Evolutionary conservation across 2,113 vertebrate genomes (phyloP), one percentile per base, ranked within the genome.

Genomic region (Rhinogobius similis): DNA sequence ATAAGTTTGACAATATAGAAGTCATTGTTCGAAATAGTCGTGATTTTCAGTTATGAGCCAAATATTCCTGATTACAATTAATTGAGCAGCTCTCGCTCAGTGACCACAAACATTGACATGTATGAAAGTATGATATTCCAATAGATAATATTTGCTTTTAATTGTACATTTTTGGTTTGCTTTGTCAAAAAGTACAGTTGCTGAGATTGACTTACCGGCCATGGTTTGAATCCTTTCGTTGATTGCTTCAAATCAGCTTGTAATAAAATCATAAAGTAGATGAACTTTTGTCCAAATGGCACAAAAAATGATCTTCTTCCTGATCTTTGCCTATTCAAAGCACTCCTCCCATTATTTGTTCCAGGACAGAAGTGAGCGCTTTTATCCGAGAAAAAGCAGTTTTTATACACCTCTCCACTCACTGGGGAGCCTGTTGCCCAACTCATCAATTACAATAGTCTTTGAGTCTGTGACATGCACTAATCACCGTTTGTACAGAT

Each of bases 401-500:
- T 77, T 91, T 92, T 92, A 92, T 93, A 91, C 78, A 86, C 73
- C 44, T 26, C 2, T 10, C 62, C 56, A 43, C 65, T 88, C 89
- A 88, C 87, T 67, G 68, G 89, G 89, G 88, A 89, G 87, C 62
- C 62, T 62, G 48, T 68, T 44, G 69, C 66, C 29, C 46, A 68
- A 73, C 92, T 88, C 90, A 87, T 92, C 89, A 88, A 91, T 89
- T 89, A 90, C 76, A 85, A 75, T 85, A 74, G 66, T 65, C 71
- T 74, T n/a, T 55, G 65, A 70, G 69, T 75, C 76, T 65, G 7
- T 87, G 88, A 89, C 89, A 86, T 59, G 73, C 73, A 83, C 59
- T 82, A 76, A 82, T 87, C 81, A 77, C 73, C 76, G 69, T 79
- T 12, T 75, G 64, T 73, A 72, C 44, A 27, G 69, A 11, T 68